These are phyloP conservation scores for Meandrina meandrites DNA, from an alignment of 92 coral and sea anemone species.

Conservation along the genomic window DNA sequence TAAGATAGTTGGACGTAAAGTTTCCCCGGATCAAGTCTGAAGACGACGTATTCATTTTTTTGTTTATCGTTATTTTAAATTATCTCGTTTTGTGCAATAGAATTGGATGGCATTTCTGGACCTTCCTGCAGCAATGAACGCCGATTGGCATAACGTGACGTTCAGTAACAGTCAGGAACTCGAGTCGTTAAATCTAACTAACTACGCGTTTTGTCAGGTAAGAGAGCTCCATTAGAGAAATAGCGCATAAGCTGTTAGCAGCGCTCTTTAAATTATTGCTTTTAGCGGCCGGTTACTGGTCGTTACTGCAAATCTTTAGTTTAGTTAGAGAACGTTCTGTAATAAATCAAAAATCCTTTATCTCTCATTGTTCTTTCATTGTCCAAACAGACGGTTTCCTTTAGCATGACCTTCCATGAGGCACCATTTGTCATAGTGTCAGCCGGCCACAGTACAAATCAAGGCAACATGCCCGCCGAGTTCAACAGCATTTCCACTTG, in stretches of 20 bases:
- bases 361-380: neutral
- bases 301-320: too few relatives aligned
- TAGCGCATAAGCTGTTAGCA: too few relatives aligned
- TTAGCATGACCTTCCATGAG: conserved; percentile 36
- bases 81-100: conserved; percentile 29
- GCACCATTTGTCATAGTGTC: conserved; percentile 74
- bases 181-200: conserved; percentile 36
- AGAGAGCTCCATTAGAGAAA: neutral
- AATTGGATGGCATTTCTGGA: conserved; percentile 73
- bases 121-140: conserved; percentile 53
- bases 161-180: conserved; percentile 43
- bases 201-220: conserved; percentile 56
- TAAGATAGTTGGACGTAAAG: too few relatives aligned
- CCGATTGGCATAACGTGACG: conserved; percentile 36
- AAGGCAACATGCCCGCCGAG: conserved; percentile 57
- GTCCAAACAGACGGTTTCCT: conserved; percentile 30
- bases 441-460: conserved; percentile 50
- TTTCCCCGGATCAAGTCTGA: too few relatives aligned
- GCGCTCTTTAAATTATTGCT: too few relatives aligned
- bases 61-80: too few relatives aligned
- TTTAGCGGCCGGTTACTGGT: too few relatives aligned
- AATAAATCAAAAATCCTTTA: too few relatives aligned
- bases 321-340: too few relatives aligned
- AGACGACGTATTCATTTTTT: neutral
- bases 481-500: conserved; percentile 82